Percentiles rank a stretch among this genome's conserved stretches.
These are phyloP conservation scores for Imbricaverruca yamaguchii DNA, from an alignment of 2,888 invertebrate species.

Conservation along the genomic window DNA sequence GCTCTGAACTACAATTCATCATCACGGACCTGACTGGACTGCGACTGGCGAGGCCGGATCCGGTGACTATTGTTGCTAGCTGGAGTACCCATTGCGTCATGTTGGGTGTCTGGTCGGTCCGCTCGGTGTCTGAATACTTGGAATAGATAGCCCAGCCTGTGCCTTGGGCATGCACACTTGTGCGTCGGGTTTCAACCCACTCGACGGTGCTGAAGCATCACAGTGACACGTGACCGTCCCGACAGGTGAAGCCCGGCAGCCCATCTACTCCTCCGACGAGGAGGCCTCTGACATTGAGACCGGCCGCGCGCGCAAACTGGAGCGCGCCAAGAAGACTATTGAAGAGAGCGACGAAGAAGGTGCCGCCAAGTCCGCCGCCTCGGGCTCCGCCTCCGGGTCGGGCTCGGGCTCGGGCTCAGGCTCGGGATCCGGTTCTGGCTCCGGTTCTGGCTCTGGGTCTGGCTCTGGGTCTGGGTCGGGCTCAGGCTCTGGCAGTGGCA, in stretches of 20 bases:
- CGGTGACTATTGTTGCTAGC: no score
- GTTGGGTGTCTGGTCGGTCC: no score
- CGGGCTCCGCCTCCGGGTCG: constrained; percentile 23
- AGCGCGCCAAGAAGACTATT: constrained; percentile 62
- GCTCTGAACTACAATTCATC: no score
- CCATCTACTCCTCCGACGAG: constrained; percentile 82
- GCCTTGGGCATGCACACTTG: no score
- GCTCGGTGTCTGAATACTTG: no score
- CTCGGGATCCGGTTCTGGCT: constrained; percentile 23
- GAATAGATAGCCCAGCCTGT: no score
- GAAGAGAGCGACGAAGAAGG: constrained; percentile 30
- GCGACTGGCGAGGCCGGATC: no score
- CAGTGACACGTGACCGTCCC: constrained; percentile 41
- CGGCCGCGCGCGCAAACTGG: constrained; percentile 59
- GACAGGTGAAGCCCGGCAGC: constrained; percentile 37
- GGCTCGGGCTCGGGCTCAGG: constrained; percentile 26
- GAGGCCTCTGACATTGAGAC: constrained; percentile 47
- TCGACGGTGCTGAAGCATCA: no score
- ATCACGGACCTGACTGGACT: no score
- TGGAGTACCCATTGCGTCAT: no score
- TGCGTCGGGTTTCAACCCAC: no score
- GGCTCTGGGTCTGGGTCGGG: not conserved
- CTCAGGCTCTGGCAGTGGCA: constrained; percentile 24
- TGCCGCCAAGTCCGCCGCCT: not conserved
- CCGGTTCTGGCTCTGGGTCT: constrained; percentile 7